Percentiles rank a stretch among this genome's conserved stretches.
phyloP scores from a whole-genome alignment of 2,888 invertebrate genomes.

The Sylvicola cinctus region DNA sequence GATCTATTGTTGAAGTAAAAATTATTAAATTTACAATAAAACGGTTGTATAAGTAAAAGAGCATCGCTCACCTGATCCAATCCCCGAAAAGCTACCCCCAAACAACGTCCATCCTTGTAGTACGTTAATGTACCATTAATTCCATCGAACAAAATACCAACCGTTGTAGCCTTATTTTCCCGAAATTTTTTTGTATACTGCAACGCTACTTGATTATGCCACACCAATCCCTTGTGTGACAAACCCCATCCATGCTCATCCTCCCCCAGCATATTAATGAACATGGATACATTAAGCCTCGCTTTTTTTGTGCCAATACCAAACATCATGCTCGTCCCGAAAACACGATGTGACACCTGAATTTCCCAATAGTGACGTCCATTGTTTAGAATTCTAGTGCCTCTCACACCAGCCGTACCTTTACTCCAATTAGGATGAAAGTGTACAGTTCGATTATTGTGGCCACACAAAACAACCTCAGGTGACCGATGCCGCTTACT shows the following conservation, averaged over 20 bases:
- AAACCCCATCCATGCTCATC: conserved; percentile 49
- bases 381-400: conserved; percentile 40
- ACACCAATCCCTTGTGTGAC: conserved; percentile 48
- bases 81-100: conserved; percentile 50
- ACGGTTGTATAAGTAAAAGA: neutral
- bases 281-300: conserved; percentile 41
- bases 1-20: conserved; percentile 14
- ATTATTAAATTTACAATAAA: neutral
- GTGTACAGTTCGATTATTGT: conserved; percentile 33
- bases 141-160: conserved; percentile 48
- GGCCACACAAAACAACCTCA: conserved; percentile 36
- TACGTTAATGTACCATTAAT: conserved; percentile 45
- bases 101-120: conserved; percentile 44
- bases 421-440: conserved; percentile 61
- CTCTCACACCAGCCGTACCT: conserved; percentile 49
- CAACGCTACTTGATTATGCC: conserved; percentile 41
- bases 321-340: conserved; percentile 58
- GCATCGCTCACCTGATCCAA: conserved; percentile 27
- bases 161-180: conserved; percentile 43
- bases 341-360: conserved; percentile 37
- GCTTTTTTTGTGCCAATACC: conserved; percentile 38
- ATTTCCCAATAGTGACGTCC: conserved; percentile 46
- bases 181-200: conserved; percentile 44
- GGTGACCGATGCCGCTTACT: conserved; percentile 31
- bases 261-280: conserved; percentile 50